Evolutionary conservation across 2,888 invertebrate species (phyloP).

Genomic region (Ferdinandea cuprea): DNA sequence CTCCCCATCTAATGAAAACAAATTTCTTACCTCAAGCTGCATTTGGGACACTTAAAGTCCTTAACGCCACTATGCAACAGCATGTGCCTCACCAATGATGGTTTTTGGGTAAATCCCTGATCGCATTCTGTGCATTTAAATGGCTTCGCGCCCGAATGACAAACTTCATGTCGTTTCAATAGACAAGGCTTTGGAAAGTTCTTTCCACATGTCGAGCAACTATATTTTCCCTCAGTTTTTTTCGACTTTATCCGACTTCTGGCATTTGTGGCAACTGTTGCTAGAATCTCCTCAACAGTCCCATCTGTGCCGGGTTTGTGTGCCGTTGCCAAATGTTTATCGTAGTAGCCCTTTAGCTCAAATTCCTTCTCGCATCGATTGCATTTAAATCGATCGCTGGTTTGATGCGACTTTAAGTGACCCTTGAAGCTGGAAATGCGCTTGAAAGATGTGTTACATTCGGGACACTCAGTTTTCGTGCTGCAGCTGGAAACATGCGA

Average conservation of each 20-base stretch:
- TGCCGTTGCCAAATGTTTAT: conserved; percentile 53
- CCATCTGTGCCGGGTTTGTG: conserved; percentile 57
- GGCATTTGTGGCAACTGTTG: conserved; percentile 40
- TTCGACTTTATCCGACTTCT: conserved; percentile 46
- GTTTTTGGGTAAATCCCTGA: conserved; percentile 76
- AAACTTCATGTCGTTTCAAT: conserved; percentile 76
- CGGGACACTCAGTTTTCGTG: conserved; percentile 60
- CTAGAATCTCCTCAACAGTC: conserved; percentile 51
- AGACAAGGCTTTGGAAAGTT: conserved; percentile 76
- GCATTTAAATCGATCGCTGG: conserved; percentile 55
- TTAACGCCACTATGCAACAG: conserved; percentile 74
- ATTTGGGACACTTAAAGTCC: conserved; percentile 76
- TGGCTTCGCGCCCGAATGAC: conserved; percentile 76
- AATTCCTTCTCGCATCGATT: conserved; percentile 65
- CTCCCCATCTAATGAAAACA: neutral
- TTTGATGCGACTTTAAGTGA: conserved; percentile 70
- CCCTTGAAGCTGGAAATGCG: conserved; percentile 69
- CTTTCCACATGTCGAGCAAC: conserved; percentile 74
- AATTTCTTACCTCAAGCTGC: conserved; percentile 73
- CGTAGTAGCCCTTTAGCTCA: conserved; percentile 56
- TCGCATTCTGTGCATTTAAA: conserved; percentile 76
- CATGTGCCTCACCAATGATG: conserved; percentile 76
- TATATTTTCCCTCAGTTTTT: conserved; percentile 43
- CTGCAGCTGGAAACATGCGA: conserved; percentile 63
- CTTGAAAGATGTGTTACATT: conserved; percentile 64